Base-by-base conservation (phyloP, 2,797 vertebrate genomes). In the Capromys pilorides region DNA sequence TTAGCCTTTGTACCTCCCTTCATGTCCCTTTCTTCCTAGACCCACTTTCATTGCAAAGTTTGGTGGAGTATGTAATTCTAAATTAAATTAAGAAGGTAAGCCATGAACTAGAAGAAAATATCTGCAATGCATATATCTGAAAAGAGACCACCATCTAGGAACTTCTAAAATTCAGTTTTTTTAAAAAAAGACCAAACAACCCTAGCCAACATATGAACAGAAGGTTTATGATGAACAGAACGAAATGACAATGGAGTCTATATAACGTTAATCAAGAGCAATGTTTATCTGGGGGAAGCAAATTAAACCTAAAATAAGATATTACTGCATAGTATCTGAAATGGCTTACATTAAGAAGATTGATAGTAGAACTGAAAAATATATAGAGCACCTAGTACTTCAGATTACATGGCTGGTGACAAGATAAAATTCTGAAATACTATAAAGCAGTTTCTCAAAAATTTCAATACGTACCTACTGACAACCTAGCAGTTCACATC, bases 151-250 rank as follows among this genome's bases (percentile, higher is more conserved):
- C 24, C 14, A 78, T 33, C 6, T 6, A 88, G 45, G 66, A 71
- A 78, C 49, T 88, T 96, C 69, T 92, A 67, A 92, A 93, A 92
- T 51, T 91, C 88, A 67, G 2, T 54, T n/a, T n/a, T n/a, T n/a
- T 82, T 82, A 51, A 57, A 80, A 94, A 89, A 94, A 94, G 41
- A 36, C 39, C 9, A 39, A 71, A 22, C 31, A 78, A 59, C 1
- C 22, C 39, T 89, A 45, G 18, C 18, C 19, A 79, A 67, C 77
- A 78, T 1, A 45, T 82, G 18, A 71, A 83, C 33, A 94, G 14
- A 16, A 71, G 78, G 9, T 22, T 88, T 41, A 59, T 7, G 57
- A 92, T 85, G 41, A 84, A 85, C 73, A 83, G 51, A 83, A 92
- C 10, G 54, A 66, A 77, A 91, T 91, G 45, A 79, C 45, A 66